Evolutionary conservation across 2,888 invertebrate species (phyloP).

Genomic region (Flexamia atlantica): DNA sequence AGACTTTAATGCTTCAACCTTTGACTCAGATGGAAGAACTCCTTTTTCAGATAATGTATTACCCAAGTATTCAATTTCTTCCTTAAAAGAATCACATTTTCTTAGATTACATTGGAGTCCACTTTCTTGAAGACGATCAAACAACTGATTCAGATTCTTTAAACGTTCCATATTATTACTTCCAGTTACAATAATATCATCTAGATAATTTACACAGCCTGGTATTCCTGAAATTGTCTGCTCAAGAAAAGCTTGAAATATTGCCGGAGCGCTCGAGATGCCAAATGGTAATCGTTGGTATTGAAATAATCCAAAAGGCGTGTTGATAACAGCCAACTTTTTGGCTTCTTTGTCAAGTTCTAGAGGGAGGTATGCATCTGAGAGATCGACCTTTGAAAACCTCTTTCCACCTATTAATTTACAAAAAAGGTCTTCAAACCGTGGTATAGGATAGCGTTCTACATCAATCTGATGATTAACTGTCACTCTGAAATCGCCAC

Average conservation of each 20-base stretch:
- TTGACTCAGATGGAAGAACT: slow-evolving; percentile 18
- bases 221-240: slow-evolving; percentile 18
- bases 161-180: neutral
- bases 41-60: slow-evolving; percentile 2
- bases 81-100: neutral
- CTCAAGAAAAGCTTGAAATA: slow-evolving; percentile 28
- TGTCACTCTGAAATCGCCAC: slow-evolving; percentile 46
- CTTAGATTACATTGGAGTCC: neutral
- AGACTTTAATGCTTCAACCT: slow-evolving; percentile 19
- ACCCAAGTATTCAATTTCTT: slow-evolving; percentile 30
- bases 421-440: slow-evolving; percentile 8
- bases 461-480: slow-evolving; percentile 30
- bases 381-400: neutral
- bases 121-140: slow-evolving; percentile 8
- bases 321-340: slow-evolving; percentile 1
- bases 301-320: slow-evolving; percentile 29
- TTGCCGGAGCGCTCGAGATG: slow-evolving; percentile 1
- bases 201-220: slow-evolving; percentile 19
- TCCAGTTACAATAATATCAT: slow-evolving; percentile 12
- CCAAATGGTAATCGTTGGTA: slow-evolving; percentile 14
- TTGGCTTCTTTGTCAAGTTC: neutral
- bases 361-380: neutral
- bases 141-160: neutral
- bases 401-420: neutral
- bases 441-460: slow-evolving; percentile 30